A percentile compares a stretch with the other conserved stretches of the same genome.
These are phyloP conservation scores for Microplitis deprimator DNA, from an alignment of 2,888 invertebrate species.

Conservation along the genomic window DNA sequence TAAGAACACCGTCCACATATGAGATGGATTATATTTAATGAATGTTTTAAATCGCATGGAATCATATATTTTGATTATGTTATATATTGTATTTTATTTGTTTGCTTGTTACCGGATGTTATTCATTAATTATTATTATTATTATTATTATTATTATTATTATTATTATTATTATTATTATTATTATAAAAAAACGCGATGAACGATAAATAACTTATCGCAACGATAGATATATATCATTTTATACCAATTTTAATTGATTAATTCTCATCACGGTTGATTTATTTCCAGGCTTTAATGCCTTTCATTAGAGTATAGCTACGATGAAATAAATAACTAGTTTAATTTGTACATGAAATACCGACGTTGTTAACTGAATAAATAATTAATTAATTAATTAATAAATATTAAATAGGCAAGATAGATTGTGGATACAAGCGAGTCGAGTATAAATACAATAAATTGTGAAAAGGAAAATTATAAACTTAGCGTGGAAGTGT, in stretches of 20 bases:
- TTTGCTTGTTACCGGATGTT: conserved; percentile 20
- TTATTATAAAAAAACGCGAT: conserved; percentile 6
- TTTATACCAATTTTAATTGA: conserved; percentile 25
- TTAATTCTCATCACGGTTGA: not conserved
- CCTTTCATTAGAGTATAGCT: conserved; percentile 2
- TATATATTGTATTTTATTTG: not conserved
- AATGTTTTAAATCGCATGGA: conserved; percentile 3
- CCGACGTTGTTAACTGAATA: conserved; percentile 46
- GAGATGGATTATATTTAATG: not conserved
- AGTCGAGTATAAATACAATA: not conserved
- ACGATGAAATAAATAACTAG: conserved; percentile 39
- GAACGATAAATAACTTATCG: conserved; percentile 28
- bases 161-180: not conserved
- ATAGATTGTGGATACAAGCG: not conserved
- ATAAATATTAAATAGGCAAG: conserved; percentile 6
- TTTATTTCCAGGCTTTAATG: not conserved
- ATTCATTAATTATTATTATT: conserved; percentile 1
- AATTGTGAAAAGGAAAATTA: not conserved
- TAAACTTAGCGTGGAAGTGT: conserved; percentile 7
- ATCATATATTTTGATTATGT: conserved; percentile 1
- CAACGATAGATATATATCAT: conserved; percentile 5
- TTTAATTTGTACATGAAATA: conserved; percentile 56
- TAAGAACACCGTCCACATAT: not conserved
- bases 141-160: not conserved
- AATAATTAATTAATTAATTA: conserved; percentile 17